phyloP scores from a whole-genome alignment of 1,140 invertebrate species.

The Drosophila melanogaster region DNA sequence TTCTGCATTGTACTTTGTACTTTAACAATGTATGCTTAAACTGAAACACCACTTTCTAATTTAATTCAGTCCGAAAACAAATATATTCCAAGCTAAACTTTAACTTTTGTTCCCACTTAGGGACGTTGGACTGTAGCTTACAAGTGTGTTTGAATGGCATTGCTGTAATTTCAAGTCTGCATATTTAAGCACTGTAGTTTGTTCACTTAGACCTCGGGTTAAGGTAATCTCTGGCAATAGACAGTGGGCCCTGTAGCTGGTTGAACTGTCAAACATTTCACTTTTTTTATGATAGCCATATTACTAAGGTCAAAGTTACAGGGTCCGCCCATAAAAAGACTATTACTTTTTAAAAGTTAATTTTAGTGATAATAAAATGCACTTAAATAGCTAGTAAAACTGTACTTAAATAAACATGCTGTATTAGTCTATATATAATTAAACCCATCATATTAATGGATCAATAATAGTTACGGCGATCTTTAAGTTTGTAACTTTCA shows the following conservation, averaged over 20 bases:
- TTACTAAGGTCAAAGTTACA: background rate
- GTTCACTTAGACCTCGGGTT: conserved; percentile 28
- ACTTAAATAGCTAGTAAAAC: background rate
- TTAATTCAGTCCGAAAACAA: background rate
- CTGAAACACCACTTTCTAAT: too few species aligned
- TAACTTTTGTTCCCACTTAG: background rate
- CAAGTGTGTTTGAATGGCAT: background rate
- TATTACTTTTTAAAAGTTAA: too few species aligned
- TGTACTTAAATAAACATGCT: background rate
- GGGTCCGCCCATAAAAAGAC: too few species aligned
- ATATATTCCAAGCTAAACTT: background rate
- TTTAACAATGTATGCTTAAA: too few species aligned
- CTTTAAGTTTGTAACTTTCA: background rate
- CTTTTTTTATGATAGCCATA: background rate
- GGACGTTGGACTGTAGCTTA: conserved; percentile 10
- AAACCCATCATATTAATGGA: background rate
- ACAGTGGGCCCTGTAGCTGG: conserved; percentile 17
- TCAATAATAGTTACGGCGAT: background rate
- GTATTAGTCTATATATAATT: background rate
- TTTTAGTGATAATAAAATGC: background rate
- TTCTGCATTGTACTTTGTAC: too few species aligned
- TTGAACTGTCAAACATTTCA: conserved; percentile 5
- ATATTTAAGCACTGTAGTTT: conserved; percentile 40
- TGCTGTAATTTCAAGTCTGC: conserved; percentile 41
- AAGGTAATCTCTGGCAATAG: conserved; percentile 36